A percentile compares a stretch with the other conserved stretches of the same genome.
phyloP scores from a whole-genome alignment of 2,888 invertebrate species.

The Drosophila subsilvestris region DNA sequence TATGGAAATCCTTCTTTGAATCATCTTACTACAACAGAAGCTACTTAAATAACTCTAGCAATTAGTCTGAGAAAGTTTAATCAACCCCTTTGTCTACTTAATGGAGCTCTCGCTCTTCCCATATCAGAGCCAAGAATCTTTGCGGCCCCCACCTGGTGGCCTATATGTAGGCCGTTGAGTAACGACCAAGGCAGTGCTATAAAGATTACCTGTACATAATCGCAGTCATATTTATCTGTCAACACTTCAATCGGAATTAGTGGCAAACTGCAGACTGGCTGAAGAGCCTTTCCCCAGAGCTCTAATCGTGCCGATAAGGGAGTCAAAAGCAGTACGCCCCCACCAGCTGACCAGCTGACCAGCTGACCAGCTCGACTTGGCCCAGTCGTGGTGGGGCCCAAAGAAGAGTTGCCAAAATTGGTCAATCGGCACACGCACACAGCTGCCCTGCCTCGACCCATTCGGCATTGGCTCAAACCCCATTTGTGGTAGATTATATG shows the following conservation, averaged over 20 bases:
- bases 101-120: too few species aligned
- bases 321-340: too few species aligned
- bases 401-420: constrained; percentile 26
- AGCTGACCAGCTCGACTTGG: not conserved
- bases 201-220: constrained; percentile 23
- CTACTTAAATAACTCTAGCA: not conserved
- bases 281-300: constrained; percentile 3
- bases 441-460: not conserved
- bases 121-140: not conserved
- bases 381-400: not conserved
- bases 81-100: not conserved
- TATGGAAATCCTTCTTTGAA: too few species aligned
- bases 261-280: not conserved
- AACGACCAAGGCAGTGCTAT: constrained; percentile 12
- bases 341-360: too few species aligned
- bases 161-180: constrained; percentile 27
- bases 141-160: not conserved
- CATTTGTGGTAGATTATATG: not conserved
- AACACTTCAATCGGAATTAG: constrained; percentile 25
- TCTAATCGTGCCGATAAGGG: constrained; percentile 34
- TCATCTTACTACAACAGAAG: too few species aligned
- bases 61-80: not conserved
- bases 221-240: not conserved
- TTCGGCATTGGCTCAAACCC: not conserved
- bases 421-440: constrained; percentile 4